Conservation (phyloP, 2,113 vertebrate genomes). For the Phaethornis superciliosus region DNA sequence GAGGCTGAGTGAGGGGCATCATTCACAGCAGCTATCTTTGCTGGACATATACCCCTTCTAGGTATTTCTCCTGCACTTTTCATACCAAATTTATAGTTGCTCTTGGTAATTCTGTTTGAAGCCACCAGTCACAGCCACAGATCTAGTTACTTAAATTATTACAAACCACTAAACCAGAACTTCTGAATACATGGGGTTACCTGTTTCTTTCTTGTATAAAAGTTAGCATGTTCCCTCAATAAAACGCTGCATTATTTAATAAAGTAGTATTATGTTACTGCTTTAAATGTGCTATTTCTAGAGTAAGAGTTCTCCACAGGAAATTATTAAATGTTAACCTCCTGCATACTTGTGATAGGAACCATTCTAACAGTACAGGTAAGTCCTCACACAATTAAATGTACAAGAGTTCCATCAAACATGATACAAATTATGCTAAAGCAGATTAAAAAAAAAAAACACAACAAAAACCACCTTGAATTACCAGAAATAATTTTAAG, state of each 20-base stretch:
- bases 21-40: background rate
- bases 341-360: background rate
- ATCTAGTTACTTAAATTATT: background rate
- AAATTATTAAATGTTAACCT: background rate
- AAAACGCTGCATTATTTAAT: background rate
- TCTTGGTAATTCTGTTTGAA: background rate
- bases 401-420: background rate
- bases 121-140: background rate
- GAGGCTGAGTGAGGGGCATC: background rate
- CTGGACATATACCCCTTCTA: rapidly evolving
- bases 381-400: background rate
- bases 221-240: background rate
- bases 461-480: background rate
- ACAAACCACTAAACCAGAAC: background rate
- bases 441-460: background rate
- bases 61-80: background rate
- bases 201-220: background rate
- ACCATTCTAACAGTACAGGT: background rate
- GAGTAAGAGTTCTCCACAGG: background rate
- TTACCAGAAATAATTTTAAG: conserved; percentile 26
- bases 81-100: background rate
- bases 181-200: background rate
- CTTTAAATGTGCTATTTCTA: background rate
- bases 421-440: background rate
- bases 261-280: background rate